A percentile compares a stretch with the other conserved stretches of the same genome.
Conservation (phyloP, 2,113 vertebrate species). For the Calypte anna region DNA sequence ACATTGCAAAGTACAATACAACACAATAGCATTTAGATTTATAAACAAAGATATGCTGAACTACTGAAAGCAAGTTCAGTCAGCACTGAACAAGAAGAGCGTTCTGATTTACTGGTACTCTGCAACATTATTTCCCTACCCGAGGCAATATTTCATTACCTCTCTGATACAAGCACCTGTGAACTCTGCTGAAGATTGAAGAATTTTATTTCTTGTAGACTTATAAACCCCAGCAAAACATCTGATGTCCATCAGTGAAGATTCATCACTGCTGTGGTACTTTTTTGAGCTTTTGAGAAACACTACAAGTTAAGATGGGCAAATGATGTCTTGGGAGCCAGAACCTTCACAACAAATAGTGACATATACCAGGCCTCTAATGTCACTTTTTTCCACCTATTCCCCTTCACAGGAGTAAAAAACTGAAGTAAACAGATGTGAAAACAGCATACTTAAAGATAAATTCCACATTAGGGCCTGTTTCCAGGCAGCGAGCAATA, state of each 20-base stretch:
- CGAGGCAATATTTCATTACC: background rate
- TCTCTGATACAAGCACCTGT: background rate
- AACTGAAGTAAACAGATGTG: background rate
- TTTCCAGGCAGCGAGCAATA: background rate
- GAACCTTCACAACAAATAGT: background rate
- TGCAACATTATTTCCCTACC: background rate
- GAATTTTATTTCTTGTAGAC: constrained; percentile 2
- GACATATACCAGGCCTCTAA: background rate
- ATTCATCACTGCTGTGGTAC: background rate
- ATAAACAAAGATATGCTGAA: constrained; percentile 51
- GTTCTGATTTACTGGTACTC: background rate
- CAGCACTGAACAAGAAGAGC: background rate
- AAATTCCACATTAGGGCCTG: background rate
- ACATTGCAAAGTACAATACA: constrained; percentile 53
- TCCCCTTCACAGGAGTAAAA: background rate
- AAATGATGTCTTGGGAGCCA: background rate
- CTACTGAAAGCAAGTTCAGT: constrained; percentile 9
- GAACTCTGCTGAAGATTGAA: constrained; percentile 11
- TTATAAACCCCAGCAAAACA: constrained; percentile 26
- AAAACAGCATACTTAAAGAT: background rate
- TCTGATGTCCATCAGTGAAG: constrained; percentile 21
- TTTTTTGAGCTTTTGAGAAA: constrained; percentile 1
- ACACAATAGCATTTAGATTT: constrained; percentile 57
- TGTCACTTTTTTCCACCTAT: background rate
- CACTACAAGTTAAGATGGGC: background rate